Percentiles rank a stretch among this genome's conserved stretches.
Evolutionary conservation across 1,140 invertebrate genomes (phyloP).

Genomic region (Calosoma granatense): DNA sequence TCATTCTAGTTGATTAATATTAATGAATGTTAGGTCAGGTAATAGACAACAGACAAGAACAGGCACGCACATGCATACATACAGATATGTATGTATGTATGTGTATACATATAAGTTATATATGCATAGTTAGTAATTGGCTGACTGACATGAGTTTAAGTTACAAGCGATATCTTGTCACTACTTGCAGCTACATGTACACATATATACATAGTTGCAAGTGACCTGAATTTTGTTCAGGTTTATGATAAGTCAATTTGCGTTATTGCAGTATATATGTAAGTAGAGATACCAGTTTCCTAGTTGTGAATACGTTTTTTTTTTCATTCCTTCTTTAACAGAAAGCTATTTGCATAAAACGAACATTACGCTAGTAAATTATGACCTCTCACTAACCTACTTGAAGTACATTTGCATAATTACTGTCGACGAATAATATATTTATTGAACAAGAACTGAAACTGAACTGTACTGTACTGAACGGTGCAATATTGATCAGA

Average conservation of each 20-base stretch:
- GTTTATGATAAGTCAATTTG: not conserved
- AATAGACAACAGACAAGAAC: not conserved
- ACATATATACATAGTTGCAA: too few relatives aligned
- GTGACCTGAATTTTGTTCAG: not conserved
- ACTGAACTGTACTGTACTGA: too few relatives aligned
- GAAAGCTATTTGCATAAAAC: conserved; percentile 6
- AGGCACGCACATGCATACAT: not conserved
- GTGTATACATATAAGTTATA: conserved; percentile 1
- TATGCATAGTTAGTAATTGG: too few relatives aligned
- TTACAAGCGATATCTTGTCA: too few relatives aligned
- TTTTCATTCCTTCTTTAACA: not conserved
- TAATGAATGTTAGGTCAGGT: not conserved
- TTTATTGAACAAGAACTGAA: not conserved
- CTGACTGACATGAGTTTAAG: too few relatives aligned
- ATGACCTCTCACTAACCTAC: conserved; percentile 7
- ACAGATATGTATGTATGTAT: not conserved
- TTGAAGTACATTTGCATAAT: conserved; percentile 2
- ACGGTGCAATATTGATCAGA: too few relatives aligned
- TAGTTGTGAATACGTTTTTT: not conserved
- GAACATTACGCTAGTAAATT: conserved; percentile 1
- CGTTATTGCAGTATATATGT: too few relatives aligned
- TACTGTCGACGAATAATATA: conserved; percentile 8
- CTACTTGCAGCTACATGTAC: too few relatives aligned
- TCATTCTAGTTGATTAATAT: not conserved
- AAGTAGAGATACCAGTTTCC: conserved; percentile 1